Conservation (phyloP, 2,113 vertebrate genomes). For the Okapia johnstoni region DNA sequence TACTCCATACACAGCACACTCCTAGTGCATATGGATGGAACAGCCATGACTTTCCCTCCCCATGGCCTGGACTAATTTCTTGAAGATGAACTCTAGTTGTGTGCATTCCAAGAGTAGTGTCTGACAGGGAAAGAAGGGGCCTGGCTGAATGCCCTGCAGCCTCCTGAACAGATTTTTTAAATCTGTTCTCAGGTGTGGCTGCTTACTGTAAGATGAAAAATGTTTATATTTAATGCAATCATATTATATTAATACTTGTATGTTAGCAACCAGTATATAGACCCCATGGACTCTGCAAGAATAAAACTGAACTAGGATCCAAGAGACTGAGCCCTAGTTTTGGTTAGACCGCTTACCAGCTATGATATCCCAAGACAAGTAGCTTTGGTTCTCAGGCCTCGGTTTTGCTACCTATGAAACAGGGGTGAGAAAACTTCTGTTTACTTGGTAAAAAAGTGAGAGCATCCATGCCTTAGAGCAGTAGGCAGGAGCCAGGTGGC, state of each 20-base stretch:
- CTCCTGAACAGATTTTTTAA: neutral
- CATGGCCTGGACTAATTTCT: neutral
- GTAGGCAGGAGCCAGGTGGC: neutral
- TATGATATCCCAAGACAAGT: neutral
- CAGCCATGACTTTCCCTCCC: neutral
- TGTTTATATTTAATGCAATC: neutral
- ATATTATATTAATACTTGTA: neutral
- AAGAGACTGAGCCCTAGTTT: neutral
- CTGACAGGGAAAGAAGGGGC: neutral
- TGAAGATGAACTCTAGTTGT: neutral
- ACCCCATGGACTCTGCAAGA: neutral
- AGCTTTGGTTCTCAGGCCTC: neutral
- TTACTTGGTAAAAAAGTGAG: rapidly evolving
- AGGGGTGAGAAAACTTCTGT: rapidly evolving
- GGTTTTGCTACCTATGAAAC: neutral
- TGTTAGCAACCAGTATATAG: neutral
- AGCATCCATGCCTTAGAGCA: rapidly evolving
- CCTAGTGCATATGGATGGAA: neutral
- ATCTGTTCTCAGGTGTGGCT: neutral
- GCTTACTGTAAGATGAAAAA: neutral
- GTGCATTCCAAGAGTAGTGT: neutral
- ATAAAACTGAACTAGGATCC: neutral
- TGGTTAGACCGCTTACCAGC: neutral
- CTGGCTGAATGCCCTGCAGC: neutral
- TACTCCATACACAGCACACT: neutral